These are phyloP conservation scores for Gasterosteus nipponicus DNA, from an alignment of 2,113 vertebrate species.

Conservation along the genomic window DNA sequence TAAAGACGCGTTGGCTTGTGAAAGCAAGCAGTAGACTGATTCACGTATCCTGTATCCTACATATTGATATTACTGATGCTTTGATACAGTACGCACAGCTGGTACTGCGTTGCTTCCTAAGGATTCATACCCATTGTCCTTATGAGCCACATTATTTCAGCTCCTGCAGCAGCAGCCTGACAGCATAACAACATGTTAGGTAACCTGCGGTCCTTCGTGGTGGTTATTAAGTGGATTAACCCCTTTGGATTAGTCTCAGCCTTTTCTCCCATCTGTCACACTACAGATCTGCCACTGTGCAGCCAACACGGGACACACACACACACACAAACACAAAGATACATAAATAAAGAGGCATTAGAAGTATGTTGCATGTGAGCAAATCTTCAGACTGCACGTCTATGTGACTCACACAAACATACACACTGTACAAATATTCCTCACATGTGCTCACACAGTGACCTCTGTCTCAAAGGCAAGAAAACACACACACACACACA, in stretches of 20 bases:
- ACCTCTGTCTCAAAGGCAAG: too few species aligned
- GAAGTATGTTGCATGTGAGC: constrained; percentile 21
- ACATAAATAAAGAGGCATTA: background rate
- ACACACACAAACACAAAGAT: constrained; percentile 13
- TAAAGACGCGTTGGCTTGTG: background rate
- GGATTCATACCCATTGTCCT: constrained; percentile 25
- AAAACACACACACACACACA: background rate
- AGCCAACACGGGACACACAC: background rate
- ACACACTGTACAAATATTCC: background rate
- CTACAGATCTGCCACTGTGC: constrained; percentile 37
- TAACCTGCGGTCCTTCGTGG: constrained; percentile 56
- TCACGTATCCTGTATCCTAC: background rate
- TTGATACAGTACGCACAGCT: background rate
- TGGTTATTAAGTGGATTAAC: constrained; percentile 77
- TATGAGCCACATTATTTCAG: constrained; percentile 14
- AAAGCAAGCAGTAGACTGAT: background rate
- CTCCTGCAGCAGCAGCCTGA: background rate
- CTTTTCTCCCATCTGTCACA: constrained; percentile 74
- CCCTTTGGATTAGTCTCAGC: constrained; percentile 73
- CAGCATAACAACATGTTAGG: constrained; percentile 55
- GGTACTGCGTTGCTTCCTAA: constrained; percentile 22
- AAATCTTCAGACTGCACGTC: constrained; percentile 26
- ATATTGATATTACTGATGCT: background rate
- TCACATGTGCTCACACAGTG: background rate
- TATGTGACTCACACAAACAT: background rate